Evolutionary conservation across 2,113 vertebrate genomes (phyloP), one percentile per base, ranked within the genome.

Genomic region (Monopterus albus): DNA sequence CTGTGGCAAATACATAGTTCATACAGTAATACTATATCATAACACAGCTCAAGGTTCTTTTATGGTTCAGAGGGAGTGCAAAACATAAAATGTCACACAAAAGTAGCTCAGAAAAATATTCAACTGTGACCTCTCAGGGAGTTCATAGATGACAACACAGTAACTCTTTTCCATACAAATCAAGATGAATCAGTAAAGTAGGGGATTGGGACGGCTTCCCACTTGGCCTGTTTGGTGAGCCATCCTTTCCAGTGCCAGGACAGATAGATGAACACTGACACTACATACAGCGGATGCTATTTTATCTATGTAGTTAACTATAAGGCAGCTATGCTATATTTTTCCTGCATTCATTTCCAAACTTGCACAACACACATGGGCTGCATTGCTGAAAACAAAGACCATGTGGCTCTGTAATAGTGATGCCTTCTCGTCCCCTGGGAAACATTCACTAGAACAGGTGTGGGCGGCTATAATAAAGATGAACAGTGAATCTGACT

Each of bases 391-490:
- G 40, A 51, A 51, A 45, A 31, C 55, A 8, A 3, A 1, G 23
- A 59, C 38, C 56, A 36, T 63, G 46, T 47, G 42, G 25, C 14
- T 28, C 28, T 64, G 47, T 65, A 49, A 75, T 65, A 64, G 58
- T 25, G 61, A 78, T 38, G 74, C 45, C 56, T 36, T 21, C 15
- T 13, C 18, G 21, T 36, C 70, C 55, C 59, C 46, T 23, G 43
- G 66, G 59, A 78, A 53, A 65, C 68, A 64, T 61, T 72, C 43
- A 20, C 35, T 51, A 21, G 28, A 81, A 92, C 89, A 92, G 89
- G 88, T 92, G 89, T 79, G 67, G 84, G 43, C 36, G 29, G 79
- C 73, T 81, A 87, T 81, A 68, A 84, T 85, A 82, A 87, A 80
- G 71, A 81, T 53, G 56, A 81, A 53, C 60, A 46, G 38, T 62